Percentiles rank a stretch among this genome's conserved stretches.
These are phyloP conservation scores for Vipera latastei DNA, from an alignment of 2,797 vertebrate genomes.

Conservation along the genomic window DNA sequence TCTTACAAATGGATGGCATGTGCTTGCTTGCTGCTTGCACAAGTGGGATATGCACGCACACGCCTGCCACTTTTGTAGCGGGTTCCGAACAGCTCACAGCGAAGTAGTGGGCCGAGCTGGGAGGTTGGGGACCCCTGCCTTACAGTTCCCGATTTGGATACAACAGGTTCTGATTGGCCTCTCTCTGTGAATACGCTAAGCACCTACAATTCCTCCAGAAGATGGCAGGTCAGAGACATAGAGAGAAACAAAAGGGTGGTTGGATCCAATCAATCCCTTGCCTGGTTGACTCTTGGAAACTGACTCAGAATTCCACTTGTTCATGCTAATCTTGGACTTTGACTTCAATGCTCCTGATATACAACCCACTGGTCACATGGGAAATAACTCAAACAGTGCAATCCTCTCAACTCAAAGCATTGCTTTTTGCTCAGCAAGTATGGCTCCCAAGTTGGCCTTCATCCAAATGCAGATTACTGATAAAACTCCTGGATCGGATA, in stretches of 20 bases:
- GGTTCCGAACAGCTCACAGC: not conserved
- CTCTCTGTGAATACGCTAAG: not conserved
- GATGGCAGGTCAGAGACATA: not conserved
- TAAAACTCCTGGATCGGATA: not conserved
- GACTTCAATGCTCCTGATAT: not conserved
- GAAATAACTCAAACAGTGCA: not conserved
- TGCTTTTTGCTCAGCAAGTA: not conserved
- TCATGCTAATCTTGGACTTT: not conserved
- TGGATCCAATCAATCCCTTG: not conserved
- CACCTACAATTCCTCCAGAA: not conserved
- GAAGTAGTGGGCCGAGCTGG: not conserved
- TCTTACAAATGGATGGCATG: not conserved
- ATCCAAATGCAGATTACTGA: not conserved
- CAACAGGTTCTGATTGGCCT: not conserved
- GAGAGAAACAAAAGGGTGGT: not conserved
- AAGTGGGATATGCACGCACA: not conserved
- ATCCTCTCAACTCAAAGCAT: not conserved
- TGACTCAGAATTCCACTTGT: not conserved
- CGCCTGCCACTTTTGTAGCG: not conserved
- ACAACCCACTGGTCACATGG: not conserved
- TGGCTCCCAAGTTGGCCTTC: not conserved
- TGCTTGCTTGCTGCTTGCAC: not conserved
- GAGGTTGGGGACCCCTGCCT: not conserved
- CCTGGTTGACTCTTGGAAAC: not conserved
- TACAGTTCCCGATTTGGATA: not conserved